Base-by-base conservation (phyloP, 2,113 vertebrate species). In the Clupea harengus region DNA sequence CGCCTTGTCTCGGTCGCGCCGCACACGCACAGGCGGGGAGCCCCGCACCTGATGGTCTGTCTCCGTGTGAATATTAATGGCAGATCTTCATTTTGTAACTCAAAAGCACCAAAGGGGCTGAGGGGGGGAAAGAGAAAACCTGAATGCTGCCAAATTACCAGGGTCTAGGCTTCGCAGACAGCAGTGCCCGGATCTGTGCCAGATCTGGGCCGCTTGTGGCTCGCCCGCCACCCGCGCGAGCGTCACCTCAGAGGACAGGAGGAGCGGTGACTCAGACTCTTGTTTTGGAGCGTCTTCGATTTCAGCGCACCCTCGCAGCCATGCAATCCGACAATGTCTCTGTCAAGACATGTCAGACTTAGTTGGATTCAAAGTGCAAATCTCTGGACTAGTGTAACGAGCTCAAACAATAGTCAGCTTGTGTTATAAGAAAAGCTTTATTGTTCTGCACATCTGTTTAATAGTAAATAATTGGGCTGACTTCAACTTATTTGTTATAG, bases 1-100 rank as follows among this genome's bases (percentile, higher is more conserved):
- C 89, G 87, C 91, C 89, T 91, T 89, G 91, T 91, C 92, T 93
- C 93, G 92, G 90, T 93, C 93, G 90, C 92, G 91, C 92, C 25
- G 13, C 10, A 15, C 72, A n/a, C 72, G 88, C 91, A 92, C 93
- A 94, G 94, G 92, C 90, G 90, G 89, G 87, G 90, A 93, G 92
- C 88, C 86, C 88, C 87, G 88, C 92, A 91, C 87, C 90, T 92
- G 92, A 90, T 92, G 90, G 91, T 92, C 85, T 60, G 88, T 91
- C 89, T 94, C 86, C 87, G 32, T 82, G 67, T 89, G 89, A 94
- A 93, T 93, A 88, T 90, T 92, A 92, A 94, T 93, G 89, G 85
- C 45, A n/a, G 47, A 75, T 88, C 84, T 89, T 81, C 82, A 85
- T 88, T 91, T 75, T 89, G 72, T 28, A 78, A 32, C 72, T 39